Evolutionary conservation across 1,140 invertebrate species (phyloP), one percentile per base, ranked within the genome.

Genomic region (Apocrypta bakeri): DNA sequence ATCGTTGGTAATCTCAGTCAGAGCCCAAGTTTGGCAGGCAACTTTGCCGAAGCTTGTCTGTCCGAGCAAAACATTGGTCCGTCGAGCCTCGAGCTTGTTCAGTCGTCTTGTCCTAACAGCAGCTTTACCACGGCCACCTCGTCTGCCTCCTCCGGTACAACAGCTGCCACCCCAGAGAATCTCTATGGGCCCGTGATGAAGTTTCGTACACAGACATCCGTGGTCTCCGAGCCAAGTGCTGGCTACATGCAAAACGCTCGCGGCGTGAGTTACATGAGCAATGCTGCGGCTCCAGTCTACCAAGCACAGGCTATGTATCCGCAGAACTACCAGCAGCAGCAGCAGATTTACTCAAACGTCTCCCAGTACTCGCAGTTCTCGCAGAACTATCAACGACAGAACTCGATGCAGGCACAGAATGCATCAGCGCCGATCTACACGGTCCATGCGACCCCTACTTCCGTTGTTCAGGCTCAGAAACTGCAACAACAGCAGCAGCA

Each of bases 121-220:
- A 42, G 17, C 1, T 27, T 4, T 7, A 42, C 27, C 1, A 3
- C 25, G 14, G 11, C 33, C 8, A 31, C 12, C 40, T 24, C 76
- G 17, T 37, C 64, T 25, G 21, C n/a, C 17, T 25, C 25, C 42
- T 40, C n/a, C 4, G 17, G n/a, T 48, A 31, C 25, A 42, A 11
- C 73, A 14, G 76, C 77, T 42, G 31, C 85, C 11, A 84, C 75
- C n/a, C 42, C 83, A 7, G 91, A 91, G 68, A 90, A 90, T 42
- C 84, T 91, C 8, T 92, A 92, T 73, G 91, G 90, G 0, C 91
- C 91, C 2, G 91, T 92, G 17, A 79, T 92, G 12, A 92, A 92
- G 71, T 92, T 92, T 80, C 90, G 89, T 6, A 88, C 88, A 0
- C 90, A 90, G 17, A 88, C 85, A 29, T 21, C 87, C 17, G 86